Evolutionary conservation across 1,140 invertebrate species (phyloP).

Genomic region (Dufourea novaeangliae): DNA sequence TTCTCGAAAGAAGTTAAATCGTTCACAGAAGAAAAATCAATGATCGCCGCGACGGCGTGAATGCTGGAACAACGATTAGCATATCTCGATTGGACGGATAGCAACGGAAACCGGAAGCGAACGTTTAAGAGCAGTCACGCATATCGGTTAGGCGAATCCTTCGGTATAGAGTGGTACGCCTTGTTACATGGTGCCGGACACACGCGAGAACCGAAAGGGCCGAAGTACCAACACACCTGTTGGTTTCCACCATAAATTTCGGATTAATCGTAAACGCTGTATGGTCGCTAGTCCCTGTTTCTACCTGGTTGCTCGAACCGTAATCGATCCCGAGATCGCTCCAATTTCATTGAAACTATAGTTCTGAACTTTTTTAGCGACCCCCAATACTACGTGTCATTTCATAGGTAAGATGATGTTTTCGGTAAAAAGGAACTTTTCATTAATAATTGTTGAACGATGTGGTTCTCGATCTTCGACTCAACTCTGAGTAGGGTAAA

Average conservation of each 20-base stretch:
- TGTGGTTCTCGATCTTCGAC: too few species aligned
- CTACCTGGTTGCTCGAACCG: conserved; percentile 18
- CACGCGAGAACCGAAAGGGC: conserved; percentile 56
- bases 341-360: background rate
- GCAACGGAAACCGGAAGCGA: conserved; percentile 58
- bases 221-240: conserved; percentile 65
- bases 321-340: background rate
- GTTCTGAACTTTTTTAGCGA: too few species aligned
- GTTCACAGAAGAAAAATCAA: conserved; percentile 1
- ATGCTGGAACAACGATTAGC: conserved; percentile 39
- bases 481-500: too few species aligned
- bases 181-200: conserved; percentile 64
- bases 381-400: too few species aligned
- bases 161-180: conserved; percentile 66
- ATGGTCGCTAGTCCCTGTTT: conserved; percentile 7
- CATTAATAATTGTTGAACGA: too few species aligned
- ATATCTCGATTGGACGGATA: conserved; percentile 59
- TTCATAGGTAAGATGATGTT: too few species aligned
- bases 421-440: too few species aligned
- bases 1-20: background rate
- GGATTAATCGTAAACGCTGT: conserved; percentile 62
- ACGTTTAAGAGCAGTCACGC: conserved; percentile 66
- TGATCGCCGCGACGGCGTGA: background rate
- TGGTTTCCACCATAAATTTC: conserved; percentile 68
- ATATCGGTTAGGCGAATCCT: conserved; percentile 62